These are phyloP conservation scores for Lonchura striata DNA, from an alignment of 2,113 vertebrate species.

Conservation along the genomic window DNA sequence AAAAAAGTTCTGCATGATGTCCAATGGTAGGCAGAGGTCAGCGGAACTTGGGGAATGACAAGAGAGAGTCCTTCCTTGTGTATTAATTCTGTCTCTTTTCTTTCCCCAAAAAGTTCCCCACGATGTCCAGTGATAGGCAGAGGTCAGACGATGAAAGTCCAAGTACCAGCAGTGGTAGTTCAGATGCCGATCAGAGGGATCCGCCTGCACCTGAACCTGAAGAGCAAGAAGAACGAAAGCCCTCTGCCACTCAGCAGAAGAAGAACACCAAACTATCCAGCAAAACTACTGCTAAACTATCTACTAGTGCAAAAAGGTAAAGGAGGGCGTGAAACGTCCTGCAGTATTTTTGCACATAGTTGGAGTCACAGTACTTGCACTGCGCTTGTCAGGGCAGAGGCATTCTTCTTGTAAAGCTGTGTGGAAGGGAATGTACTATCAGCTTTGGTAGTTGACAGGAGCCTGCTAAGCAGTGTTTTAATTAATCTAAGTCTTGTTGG, in stretches of 20 bases:
- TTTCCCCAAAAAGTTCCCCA: constrained; percentile 58
- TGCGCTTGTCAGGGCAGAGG: not conserved
- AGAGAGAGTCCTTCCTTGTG: not conserved
- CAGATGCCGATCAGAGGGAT: constrained; percentile 89
- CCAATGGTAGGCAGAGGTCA: constrained; percentile 86
- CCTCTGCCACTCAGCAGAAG: constrained; percentile 88
- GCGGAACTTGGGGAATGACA: not conserved
- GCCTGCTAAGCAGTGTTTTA: not conserved
- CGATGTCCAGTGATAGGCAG: constrained; percentile 90
- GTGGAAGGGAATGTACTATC: not conserved
- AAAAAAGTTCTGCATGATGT: constrained; percentile 73
- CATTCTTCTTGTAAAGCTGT: not conserved
- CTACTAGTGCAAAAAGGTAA: constrained; percentile 93
- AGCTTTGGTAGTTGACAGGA: not conserved
- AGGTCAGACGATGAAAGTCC: constrained; percentile 91
- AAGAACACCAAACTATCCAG: constrained; percentile 90
- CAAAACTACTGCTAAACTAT: constrained; percentile 92
- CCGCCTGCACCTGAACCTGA: constrained; percentile 86
- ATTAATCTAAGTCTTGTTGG: not conserved
- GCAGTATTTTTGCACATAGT: not conserved
- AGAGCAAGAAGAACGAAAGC: constrained; percentile 87
- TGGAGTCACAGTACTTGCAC: not conserved
- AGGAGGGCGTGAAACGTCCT: not conserved
- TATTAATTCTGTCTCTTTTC: constrained; percentile 22
- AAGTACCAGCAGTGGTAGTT: constrained; percentile 92